Evolutionary conservation across 92 coral and sea anemone genomes (phyloP).

Genomic region (Chrysogorgia sp.): DNA sequence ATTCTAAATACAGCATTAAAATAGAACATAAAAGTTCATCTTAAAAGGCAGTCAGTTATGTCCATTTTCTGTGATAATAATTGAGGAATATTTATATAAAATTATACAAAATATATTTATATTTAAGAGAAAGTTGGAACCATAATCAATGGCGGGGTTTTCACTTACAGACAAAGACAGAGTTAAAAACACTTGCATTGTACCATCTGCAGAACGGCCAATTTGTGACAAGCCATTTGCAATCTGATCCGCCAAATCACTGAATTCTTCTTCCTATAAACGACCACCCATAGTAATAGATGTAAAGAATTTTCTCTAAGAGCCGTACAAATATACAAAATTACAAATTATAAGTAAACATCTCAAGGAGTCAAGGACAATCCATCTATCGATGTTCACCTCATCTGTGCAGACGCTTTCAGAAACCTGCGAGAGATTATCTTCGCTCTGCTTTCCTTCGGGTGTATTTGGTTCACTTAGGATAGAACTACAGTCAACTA

Average conservation of each 20-base stretch:
- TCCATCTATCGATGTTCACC: neutral
- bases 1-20: no score
- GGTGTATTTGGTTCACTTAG: neutral
- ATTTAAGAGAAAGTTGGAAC: constrained; percentile 6
- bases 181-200: constrained; percentile 86
- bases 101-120: neutral
- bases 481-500: neutral
- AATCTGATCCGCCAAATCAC: constrained; percentile 70
- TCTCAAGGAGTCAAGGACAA: neutral
- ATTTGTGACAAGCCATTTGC: constrained; percentile 95
- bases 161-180: constrained; percentile 79
- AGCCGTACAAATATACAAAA: neutral
- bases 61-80: no score
- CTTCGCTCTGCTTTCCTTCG: neutral
- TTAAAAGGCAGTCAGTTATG: no score
- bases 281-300: neutral
- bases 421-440: constrained; percentile 18
- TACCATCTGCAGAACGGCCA: constrained; percentile 97
- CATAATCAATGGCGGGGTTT: constrained; percentile 76
- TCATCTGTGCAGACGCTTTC: neutral
- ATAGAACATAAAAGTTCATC: no score
- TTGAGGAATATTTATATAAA: no score
- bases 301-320: neutral
- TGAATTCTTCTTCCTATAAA: constrained; percentile 54
- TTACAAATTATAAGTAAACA: no score